phyloP scores from a whole-genome alignment of 2,888 invertebrate genomes.

The Byasa hedistus region DNA sequence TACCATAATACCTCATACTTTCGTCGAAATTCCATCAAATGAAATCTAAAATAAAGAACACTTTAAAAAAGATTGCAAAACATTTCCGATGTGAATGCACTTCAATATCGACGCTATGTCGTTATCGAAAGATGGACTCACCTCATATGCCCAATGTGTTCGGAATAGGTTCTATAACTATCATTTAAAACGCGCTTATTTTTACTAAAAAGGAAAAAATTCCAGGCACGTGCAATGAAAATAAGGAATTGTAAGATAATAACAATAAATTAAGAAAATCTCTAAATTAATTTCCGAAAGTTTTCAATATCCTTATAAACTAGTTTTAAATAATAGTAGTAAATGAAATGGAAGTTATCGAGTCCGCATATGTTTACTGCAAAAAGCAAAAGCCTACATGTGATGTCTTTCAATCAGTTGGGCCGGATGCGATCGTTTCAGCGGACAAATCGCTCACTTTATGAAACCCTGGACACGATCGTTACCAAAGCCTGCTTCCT shows the following conservation, averaged over 20 bases:
- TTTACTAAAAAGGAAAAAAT: background rate
- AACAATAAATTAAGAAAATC: background rate
- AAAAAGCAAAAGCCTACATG: conserved; percentile 1
- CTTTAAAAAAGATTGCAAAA: conserved; percentile 1
- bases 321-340: background rate
- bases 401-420: conserved; percentile 49
- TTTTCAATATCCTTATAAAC: background rate
- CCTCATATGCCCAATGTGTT: conserved; percentile 48
- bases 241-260: background rate
- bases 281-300: background rate
- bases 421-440: conserved; percentile 47
- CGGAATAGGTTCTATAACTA: conserved; percentile 35
- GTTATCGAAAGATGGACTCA: conserved; percentile 29
- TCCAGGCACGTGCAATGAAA: background rate
- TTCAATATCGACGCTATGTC: conserved; percentile 11
- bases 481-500: conserved; percentile 46
- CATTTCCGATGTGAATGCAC: conserved; percentile 6
- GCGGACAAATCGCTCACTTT: conserved; percentile 54
- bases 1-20: background rate
- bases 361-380: conserved; percentile 9
- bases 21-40: background rate
- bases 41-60: background rate
- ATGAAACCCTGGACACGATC: conserved; percentile 40
- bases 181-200: conserved; percentile 28
- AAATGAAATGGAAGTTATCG: background rate